A percentile compares a stretch with the other conserved stretches of the same genome.
These are phyloP conservation scores for Pavo muticus DNA, from an alignment of 2,113 vertebrate genomes.

Conservation along the genomic window DNA sequence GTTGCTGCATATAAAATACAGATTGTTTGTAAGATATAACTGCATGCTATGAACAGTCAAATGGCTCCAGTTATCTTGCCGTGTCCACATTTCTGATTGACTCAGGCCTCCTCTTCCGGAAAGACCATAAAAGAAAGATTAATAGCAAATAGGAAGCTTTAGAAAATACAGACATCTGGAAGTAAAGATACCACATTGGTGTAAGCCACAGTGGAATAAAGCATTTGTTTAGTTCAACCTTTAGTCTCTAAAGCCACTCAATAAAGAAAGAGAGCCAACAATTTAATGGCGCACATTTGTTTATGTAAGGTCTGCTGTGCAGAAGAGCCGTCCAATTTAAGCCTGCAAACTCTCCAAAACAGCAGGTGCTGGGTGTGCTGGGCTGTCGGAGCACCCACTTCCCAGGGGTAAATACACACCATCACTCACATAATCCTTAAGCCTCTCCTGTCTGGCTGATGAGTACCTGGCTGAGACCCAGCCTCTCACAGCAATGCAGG, in stretches of 20 bases:
- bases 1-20: neutral
- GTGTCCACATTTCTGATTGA: conserved; percentile 22
- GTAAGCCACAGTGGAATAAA: conserved; percentile 59
- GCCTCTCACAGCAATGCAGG: neutral
- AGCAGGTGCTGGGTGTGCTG: conserved; percentile 35
- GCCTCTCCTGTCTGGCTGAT: neutral
- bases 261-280: conserved; percentile 23
- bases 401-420: accelerated
- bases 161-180: conserved; percentile 66
- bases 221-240: conserved; percentile 58
- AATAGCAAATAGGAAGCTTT: conserved; percentile 52
- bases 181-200: conserved; percentile 52
- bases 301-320: conserved; percentile 31
- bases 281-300: conserved; percentile 29
- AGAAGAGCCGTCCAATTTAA: neutral
- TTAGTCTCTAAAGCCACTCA: conserved; percentile 33
- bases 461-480: neutral
- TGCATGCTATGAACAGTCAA: neutral
- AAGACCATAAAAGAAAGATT: conserved; percentile 51
- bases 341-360: neutral
- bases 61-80: conserved; percentile 15
- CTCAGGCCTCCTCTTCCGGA: conserved; percentile 19
- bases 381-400: conserved; percentile 9
- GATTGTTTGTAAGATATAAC: neutral
- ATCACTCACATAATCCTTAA: neutral